Percentiles rank a stretch among this genome's conserved stretches.
phyloP scores from a whole-genome alignment of 2,888 invertebrate genomes.

The Zygogramma bicolorata region DNA sequence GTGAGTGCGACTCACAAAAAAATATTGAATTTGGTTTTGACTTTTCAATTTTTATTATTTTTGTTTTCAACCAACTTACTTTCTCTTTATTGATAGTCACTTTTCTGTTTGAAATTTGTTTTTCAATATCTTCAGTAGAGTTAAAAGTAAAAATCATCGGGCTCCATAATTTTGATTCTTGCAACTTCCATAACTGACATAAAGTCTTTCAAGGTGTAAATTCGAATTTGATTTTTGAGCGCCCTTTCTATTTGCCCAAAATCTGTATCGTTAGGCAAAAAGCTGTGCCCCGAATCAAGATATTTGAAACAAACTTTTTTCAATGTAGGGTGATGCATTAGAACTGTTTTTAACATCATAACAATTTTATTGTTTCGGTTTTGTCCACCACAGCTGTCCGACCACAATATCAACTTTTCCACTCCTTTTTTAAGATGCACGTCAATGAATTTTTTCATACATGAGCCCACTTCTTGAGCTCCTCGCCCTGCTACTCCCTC shows the following conservation, averaged over 20 bases:
- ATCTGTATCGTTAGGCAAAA: conserved; percentile 29
- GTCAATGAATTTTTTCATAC: neutral
- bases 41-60: neutral
- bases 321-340: conserved; percentile 15
- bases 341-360: no score
- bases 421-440: conserved; percentile 17
- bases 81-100: conserved; percentile 54
- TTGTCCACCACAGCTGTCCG: neutral
- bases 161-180: conserved; percentile 28
- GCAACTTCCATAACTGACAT: conserved; percentile 32
- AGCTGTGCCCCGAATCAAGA: conserved; percentile 24
- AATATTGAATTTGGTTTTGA: neutral
- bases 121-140: conserved; percentile 29
- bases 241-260: conserved; percentile 25
- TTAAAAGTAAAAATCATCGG: conserved; percentile 29
- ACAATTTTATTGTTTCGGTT: no score
- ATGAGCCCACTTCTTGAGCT: neutral
- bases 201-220: conserved; percentile 38
- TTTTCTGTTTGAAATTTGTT: conserved; percentile 28
- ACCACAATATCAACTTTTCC: conserved; percentile 18
- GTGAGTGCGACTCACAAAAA: neutral
- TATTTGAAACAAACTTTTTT: conserved; percentile 1
- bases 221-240: conserved; percentile 28
- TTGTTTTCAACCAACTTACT: neutral
- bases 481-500: neutral